These are phyloP conservation scores for Lampris megalopsis DNA, from an alignment of 2,113 vertebrate genomes.

Conservation along the genomic window DNA sequence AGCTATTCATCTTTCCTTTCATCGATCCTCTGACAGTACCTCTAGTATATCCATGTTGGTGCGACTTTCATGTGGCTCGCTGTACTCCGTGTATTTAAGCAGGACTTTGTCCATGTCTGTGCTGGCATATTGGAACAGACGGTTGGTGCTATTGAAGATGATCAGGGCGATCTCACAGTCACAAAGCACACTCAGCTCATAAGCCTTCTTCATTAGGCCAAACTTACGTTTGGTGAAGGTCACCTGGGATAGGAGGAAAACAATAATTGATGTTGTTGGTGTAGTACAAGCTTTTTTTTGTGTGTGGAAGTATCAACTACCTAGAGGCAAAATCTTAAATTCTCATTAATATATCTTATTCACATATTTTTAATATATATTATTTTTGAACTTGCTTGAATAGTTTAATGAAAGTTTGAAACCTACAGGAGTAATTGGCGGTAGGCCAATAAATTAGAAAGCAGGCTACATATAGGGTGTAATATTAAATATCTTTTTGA, in stretches of 20 bases:
- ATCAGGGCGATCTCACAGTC: constrained; percentile 98
- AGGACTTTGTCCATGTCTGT: constrained; percentile 96
- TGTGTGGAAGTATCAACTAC: too few relatives aligned
- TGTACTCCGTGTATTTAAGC: constrained; percentile 97
- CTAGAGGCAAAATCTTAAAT: too few relatives aligned
- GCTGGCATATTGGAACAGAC: constrained; percentile 97
- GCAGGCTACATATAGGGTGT: not conserved
- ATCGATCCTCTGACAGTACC: constrained; percentile 72
- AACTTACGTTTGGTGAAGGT: constrained; percentile 97
- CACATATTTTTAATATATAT: too few relatives aligned
- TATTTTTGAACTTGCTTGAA: too few relatives aligned
- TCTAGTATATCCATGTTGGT: constrained; percentile 94
- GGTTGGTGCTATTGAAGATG: constrained; percentile 97
- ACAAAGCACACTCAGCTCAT: constrained; percentile 95
- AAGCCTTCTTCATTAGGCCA: constrained; percentile 98
- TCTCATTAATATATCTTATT: too few relatives aligned
- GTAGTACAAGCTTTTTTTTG: too few relatives aligned
- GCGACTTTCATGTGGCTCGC: constrained; percentile 95
- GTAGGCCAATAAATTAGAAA: too few relatives aligned
- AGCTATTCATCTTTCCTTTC: not conserved
- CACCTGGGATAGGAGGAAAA: constrained; percentile 77
- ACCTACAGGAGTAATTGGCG: too few relatives aligned
- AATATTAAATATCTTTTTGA: not conserved
- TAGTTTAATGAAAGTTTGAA: too few relatives aligned
- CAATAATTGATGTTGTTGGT: not conserved